Evolutionary conservation across 2,113 vertebrate genomes (phyloP).

Genomic region (Phrynosoma blainvillii): DNA sequence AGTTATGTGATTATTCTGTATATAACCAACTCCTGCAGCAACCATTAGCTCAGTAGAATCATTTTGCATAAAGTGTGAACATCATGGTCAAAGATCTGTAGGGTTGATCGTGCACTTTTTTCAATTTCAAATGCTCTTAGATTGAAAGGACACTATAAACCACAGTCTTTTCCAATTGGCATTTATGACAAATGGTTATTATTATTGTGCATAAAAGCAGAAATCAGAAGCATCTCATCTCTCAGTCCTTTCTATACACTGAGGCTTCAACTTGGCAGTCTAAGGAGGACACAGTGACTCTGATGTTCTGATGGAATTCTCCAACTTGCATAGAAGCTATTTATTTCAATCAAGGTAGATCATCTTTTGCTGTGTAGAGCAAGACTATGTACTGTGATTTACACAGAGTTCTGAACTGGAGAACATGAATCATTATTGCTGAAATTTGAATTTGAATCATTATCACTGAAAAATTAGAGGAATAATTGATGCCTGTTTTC

Average conservation of each 20-base stretch:
- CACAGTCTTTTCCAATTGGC: background rate
- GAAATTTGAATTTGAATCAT: background rate
- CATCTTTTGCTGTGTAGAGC: background rate
- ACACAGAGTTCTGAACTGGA: background rate
- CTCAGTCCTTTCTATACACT: background rate
- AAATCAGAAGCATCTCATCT: background rate
- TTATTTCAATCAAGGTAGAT: background rate
- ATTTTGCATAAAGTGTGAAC: background rate
- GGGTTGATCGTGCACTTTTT: background rate
- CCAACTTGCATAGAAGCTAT: background rate
- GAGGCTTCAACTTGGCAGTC: background rate
- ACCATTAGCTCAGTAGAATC: background rate
- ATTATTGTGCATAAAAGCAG: conserved; percentile 11
- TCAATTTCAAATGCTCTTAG: background rate
- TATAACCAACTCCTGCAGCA: background rate
- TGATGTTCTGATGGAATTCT: background rate
- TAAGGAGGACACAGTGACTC: background rate
- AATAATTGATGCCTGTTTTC: background rate
- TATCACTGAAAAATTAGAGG: background rate
- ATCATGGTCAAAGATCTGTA: background rate
- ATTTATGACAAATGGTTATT: conserved; percentile 8
- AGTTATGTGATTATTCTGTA: background rate
- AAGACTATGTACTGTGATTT: background rate
- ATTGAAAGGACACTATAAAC: background rate
- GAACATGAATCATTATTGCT: background rate